Percentiles rank a stretch among this genome's conserved stretches.
phyloP scores from a whole-genome alignment of 2,113 vertebrate genomes.

The Mustelus asterias region DNA sequence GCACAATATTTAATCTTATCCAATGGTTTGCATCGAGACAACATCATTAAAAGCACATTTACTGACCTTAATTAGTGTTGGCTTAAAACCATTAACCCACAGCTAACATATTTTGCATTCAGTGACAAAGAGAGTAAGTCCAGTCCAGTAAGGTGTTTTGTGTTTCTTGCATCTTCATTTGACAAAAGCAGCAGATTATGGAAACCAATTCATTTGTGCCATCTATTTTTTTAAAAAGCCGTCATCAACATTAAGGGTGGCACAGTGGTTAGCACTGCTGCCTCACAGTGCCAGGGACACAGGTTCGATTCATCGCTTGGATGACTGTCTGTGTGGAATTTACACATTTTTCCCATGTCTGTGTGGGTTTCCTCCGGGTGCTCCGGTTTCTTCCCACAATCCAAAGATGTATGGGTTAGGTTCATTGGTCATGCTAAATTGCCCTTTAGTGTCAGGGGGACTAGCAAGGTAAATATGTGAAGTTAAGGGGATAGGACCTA shows the following conservation, averaged over 20 bases:
- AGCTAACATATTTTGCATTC: background rate
- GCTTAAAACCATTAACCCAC: background rate
- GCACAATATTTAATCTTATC: slow-evolving; percentile 11
- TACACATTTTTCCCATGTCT: too few relatives aligned
- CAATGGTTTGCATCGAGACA: background rate
- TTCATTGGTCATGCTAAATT: too few relatives aligned
- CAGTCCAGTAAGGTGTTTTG: background rate
- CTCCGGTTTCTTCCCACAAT: too few relatives aligned
- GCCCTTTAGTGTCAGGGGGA: too few relatives aligned
- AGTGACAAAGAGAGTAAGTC: background rate
- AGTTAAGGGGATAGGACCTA: too few relatives aligned
- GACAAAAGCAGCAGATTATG: background rate
- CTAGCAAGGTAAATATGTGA: too few relatives aligned
- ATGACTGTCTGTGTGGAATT: too few relatives aligned
- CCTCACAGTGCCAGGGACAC: too few relatives aligned
- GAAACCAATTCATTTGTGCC: background rate
- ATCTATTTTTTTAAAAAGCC: background rate
- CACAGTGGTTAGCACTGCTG: too few relatives aligned
- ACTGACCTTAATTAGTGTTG: background rate
- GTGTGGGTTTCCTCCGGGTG: too few relatives aligned
- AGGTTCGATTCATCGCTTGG: too few relatives aligned
- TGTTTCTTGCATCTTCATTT: background rate
- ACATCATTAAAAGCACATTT: background rate
- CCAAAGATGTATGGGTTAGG: too few relatives aligned
- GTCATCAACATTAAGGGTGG: background rate